Evolutionary conservation across 1,140 invertebrate genomes (phyloP).

Genomic region (Drosophila athabasca): DNA sequence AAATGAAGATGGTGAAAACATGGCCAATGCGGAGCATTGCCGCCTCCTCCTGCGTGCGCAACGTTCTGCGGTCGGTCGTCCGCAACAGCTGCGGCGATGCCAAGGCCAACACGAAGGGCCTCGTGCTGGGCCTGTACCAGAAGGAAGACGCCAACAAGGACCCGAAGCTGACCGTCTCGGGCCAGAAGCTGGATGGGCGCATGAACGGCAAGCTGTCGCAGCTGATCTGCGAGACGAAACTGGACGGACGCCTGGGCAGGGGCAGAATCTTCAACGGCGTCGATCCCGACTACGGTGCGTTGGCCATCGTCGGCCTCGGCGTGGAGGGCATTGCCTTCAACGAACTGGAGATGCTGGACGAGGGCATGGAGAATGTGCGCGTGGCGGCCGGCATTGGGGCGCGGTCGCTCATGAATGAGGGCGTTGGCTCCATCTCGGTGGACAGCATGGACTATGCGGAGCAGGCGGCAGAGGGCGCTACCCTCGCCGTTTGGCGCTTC

Average conservation of each 20-base stretch:
- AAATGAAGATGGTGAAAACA: not conserved
- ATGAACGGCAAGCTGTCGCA: constrained; percentile 65
- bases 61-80: constrained; percentile 3
- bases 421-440: constrained; percentile 85
- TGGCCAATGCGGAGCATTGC: too few species aligned
- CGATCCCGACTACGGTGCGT: constrained; percentile 86
- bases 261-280: constrained; percentile 87
- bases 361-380: constrained; percentile 85
- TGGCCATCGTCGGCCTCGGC: constrained; percentile 89
- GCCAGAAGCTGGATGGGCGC: constrained; percentile 66
- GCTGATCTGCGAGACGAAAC: constrained; percentile 57
- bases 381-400: constrained; percentile 85
- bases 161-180: constrained; percentile 62
- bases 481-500: constrained; percentile 87
- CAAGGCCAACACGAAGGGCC: constrained; percentile 41
- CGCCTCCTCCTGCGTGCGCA: constrained; percentile 4
- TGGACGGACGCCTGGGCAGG: constrained; percentile 83
- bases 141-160: constrained; percentile 69
- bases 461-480: constrained; percentile 89
- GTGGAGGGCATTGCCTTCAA: constrained; percentile 87
- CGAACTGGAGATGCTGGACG: constrained; percentile 87
- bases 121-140: constrained; percentile 76
- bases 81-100: constrained; percentile 9
- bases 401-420: constrained; percentile 85
- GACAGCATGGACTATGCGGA: constrained; percentile 89